Evolutionary conservation across 2,888 invertebrate species (phyloP).

Genomic region (Stenurella melanura): DNA sequence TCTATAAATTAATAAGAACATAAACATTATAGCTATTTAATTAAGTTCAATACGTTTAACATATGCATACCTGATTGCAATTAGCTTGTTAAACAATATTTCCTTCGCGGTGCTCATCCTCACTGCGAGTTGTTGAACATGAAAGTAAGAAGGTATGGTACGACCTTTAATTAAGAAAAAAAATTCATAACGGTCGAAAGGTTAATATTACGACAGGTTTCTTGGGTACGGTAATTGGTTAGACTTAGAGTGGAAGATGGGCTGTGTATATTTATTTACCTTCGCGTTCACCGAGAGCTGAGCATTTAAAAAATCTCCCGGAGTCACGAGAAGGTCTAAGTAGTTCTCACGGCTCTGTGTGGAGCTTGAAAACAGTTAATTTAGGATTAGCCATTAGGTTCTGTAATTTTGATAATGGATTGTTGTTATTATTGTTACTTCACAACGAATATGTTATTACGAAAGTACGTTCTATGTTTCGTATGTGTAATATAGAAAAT

Average conservation of each 20-base stretch:
- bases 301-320: conserved; percentile 49
- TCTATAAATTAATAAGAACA: no score
- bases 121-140: conserved; percentile 21
- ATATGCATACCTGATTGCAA: background rate
- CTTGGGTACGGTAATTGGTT: conserved; percentile 47
- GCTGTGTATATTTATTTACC: conserved; percentile 50
- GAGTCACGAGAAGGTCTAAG: conserved; percentile 54
- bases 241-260: conserved; percentile 43
- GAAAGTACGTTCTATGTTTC: background rate
- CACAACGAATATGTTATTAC: background rate
- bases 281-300: conserved; percentile 39
- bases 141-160: conserved; percentile 50
- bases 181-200: conserved; percentile 54
- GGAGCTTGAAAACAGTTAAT: conserved; percentile 50
- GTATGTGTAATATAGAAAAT: no score
- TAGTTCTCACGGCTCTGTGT: conserved; percentile 55
- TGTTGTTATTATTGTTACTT: background rate
- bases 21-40: background rate
- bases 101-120: background rate
- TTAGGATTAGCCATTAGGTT: conserved; percentile 47
- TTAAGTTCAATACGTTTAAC: background rate
- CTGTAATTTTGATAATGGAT: conserved; percentile 23
- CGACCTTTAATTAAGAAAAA: conserved; percentile 48
- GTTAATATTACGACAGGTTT: conserved; percentile 56
- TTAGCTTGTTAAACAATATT: background rate